Evolutionary conservation across 2,797 vertebrate species (phyloP).

Genomic region (Aphelocoma californica): DNA sequence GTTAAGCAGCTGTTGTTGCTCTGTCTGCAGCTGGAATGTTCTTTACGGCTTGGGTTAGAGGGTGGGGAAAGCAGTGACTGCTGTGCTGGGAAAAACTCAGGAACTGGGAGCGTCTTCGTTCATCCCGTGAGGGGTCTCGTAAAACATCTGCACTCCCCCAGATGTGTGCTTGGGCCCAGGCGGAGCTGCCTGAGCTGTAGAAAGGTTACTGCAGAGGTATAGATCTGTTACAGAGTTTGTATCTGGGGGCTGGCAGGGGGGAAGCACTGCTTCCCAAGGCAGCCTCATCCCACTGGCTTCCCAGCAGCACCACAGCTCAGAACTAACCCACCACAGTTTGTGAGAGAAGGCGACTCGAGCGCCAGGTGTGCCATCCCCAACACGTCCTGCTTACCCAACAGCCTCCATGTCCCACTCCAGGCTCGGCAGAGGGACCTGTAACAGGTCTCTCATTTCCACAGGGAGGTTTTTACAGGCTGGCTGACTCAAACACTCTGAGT

Average conservation of each 20-base stretch:
- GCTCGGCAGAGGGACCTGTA: background rate
- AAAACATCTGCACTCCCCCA: background rate
- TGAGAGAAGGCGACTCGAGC: background rate
- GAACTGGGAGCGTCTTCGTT: background rate
- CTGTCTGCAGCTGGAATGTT: background rate
- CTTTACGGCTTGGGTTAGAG: background rate
- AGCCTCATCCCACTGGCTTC: rapidly evolving
- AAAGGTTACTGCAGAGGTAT: background rate
- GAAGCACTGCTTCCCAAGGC: background rate
- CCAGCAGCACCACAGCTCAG: background rate
- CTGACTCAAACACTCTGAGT: background rate
- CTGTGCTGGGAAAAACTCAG: background rate
- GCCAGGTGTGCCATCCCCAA: background rate
- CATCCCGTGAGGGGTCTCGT: rapidly evolving
- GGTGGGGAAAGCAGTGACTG: background rate
- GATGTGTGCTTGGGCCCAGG: background rate
- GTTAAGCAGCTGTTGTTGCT: background rate
- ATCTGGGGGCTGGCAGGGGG: background rate
- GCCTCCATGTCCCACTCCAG: background rate
- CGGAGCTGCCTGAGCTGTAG: rapidly evolving
- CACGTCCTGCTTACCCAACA: background rate
- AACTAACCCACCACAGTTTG: background rate
- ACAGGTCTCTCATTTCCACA: background rate
- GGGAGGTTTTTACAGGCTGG: background rate
- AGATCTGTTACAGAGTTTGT: background rate